Evolutionary conservation across 2,888 invertebrate genomes (phyloP).

Genomic region (Aphodius sticticus): DNA sequence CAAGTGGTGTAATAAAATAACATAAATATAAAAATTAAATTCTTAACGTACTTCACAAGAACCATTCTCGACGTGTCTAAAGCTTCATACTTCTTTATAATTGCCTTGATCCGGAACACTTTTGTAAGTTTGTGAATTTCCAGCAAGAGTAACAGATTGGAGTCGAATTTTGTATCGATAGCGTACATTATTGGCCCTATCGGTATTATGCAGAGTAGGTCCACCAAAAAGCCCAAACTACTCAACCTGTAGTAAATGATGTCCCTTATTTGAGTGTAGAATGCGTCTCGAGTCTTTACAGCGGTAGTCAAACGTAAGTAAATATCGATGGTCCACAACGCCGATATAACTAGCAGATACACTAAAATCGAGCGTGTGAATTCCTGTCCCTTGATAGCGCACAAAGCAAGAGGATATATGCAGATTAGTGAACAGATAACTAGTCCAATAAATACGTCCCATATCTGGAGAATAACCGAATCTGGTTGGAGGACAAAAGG

Average conservation of each 20-base stretch:
- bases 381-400: conserved; percentile 28
- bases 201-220: conserved; percentile 37
- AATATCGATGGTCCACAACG: conserved; percentile 43
- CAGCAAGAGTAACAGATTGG: conserved; percentile 18
- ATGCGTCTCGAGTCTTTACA: conserved; percentile 40
- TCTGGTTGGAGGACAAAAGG: conserved; percentile 47
- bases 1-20: conserved; percentile 29
- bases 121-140: conserved; percentile 31
- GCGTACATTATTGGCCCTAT: conserved; percentile 28
- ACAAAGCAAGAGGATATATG: conserved; percentile 31
- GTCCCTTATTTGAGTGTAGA: conserved; percentile 34
- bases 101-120: conserved; percentile 26
- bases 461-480: conserved; percentile 42
- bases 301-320: conserved; percentile 46
- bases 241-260: conserved; percentile 35
- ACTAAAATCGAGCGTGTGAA: background rate
- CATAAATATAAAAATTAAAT: conserved; percentile 17
- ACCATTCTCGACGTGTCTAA: conserved; percentile 26
- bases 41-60: conserved; percentile 27
- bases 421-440: conserved; percentile 5
- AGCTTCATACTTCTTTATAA: conserved; percentile 18
- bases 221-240: conserved; percentile 39
- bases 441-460: conserved; percentile 41
- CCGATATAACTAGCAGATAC: conserved; percentile 25
- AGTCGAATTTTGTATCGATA: conserved; percentile 25